Evolutionary conservation across 2,113 vertebrate genomes (phyloP).

Genomic region (Daubentonia madagascariensis): DNA sequence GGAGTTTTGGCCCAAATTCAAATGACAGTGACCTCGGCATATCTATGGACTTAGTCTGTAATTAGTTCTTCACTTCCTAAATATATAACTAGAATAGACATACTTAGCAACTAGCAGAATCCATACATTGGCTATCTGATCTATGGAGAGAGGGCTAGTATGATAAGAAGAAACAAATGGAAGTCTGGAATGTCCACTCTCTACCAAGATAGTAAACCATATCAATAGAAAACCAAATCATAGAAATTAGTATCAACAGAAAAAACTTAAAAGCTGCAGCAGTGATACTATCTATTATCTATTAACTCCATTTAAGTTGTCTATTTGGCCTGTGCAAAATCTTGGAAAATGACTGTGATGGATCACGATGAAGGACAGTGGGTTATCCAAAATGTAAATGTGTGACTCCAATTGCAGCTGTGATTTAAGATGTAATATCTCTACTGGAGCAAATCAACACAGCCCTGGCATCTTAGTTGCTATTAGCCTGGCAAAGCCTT

Average conservation of each 20-base stretch:
- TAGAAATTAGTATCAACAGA: neutral
- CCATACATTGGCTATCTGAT: neutral
- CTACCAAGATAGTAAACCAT: neutral
- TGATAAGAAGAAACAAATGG: neutral
- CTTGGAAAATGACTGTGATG: neutral
- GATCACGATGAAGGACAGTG: neutral
- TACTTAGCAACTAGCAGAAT: neutral
- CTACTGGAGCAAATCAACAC: neutral
- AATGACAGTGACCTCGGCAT: neutral
- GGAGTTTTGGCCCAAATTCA: neutral
- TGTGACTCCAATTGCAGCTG: neutral
- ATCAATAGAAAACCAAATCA: neutral
- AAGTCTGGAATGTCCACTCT: neutral
- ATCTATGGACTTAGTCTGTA: neutral
- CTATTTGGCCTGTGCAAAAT: neutral
- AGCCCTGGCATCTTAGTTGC: accelerated
- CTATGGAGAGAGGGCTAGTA: neutral
- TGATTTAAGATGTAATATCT: neutral
- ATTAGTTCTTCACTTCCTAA: neutral
- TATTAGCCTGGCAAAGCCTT: neutral
- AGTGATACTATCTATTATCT: neutral
- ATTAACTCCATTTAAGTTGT: neutral
- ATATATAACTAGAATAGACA: neutral
- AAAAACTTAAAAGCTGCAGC: neutral
- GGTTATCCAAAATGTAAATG: neutral